phyloP scores from a whole-genome alignment of 2,113 vertebrate genomes.

The Protomyctophum bolini region DNA sequence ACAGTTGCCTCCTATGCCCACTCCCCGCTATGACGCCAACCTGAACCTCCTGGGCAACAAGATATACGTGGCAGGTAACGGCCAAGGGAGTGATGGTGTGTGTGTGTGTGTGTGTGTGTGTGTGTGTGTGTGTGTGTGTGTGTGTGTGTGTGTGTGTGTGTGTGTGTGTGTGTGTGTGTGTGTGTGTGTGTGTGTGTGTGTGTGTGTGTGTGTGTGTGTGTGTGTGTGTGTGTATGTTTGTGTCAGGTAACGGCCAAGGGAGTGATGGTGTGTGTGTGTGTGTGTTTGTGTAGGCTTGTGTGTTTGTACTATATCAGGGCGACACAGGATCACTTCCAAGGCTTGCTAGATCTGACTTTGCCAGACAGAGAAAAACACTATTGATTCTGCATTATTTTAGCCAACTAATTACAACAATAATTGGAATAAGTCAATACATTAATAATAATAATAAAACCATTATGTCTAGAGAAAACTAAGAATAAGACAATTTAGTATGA shows the following conservation, averaged over 20 bases:
- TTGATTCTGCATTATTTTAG: no score
- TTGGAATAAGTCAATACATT: no score
- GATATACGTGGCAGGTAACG: slow-evolving; percentile 90
- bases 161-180: background rate
- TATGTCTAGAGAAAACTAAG: no score
- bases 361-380: no score
- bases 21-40: slow-evolving; percentile 90
- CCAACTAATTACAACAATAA: no score
- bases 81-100: slow-evolving; percentile 14
- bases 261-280: slow-evolving; percentile 38
- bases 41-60: slow-evolving; percentile 87
- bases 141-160: slow-evolving; percentile 13
- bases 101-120: slow-evolving; percentile 24
- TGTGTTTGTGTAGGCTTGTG: background rate
- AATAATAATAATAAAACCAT: no score
- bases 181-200: no score
- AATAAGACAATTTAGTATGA: no score
- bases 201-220: no score
- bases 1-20: slow-evolving; percentile 91
- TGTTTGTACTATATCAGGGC: no score
- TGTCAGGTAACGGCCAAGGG: slow-evolving; percentile 80
- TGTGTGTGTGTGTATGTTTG: slow-evolving; percentile 35
- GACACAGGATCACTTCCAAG: no score
- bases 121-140: slow-evolving; percentile 15
- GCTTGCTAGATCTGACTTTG: no score